These are phyloP conservation scores for Conchocele bisecta DNA, from an alignment of 2,888 invertebrate genomes.

Conservation along the genomic window DNA sequence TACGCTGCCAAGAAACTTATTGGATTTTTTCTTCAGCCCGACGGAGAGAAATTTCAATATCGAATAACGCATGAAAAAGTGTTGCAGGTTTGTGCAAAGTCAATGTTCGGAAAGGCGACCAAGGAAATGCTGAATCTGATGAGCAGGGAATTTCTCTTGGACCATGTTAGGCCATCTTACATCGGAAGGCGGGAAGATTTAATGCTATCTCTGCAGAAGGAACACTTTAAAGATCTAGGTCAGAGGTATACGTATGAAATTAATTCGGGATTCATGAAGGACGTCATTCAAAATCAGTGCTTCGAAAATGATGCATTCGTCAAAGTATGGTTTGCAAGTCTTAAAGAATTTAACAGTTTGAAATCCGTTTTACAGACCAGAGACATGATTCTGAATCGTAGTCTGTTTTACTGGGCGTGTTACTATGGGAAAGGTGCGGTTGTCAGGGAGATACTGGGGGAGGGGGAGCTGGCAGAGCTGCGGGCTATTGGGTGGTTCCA, in stretches of 20 bases:
- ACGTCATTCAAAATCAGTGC: slow-evolving; percentile 40
- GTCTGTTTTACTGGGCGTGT: slow-evolving; percentile 54
- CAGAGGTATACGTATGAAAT: slow-evolving; percentile 49
- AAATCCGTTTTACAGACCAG: slow-evolving; percentile 44
- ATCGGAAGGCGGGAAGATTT: slow-evolving; percentile 6
- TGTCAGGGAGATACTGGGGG: slow-evolving; percentile 31
- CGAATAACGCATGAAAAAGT: slow-evolving; percentile 49
- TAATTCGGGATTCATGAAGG: slow-evolving; percentile 42
- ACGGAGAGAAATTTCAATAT: slow-evolving; percentile 36
- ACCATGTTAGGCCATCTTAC: slow-evolving; percentile 40
- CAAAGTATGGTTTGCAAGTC: slow-evolving; percentile 39
- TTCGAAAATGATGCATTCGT: slow-evolving; percentile 47
- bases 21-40: slow-evolving; percentile 53
- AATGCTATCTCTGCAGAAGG: not conserved
- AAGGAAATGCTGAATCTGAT: slow-evolving; percentile 39
- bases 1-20: slow-evolving; percentile 50
- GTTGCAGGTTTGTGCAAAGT: slow-evolving; percentile 39
- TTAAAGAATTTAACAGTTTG: slow-evolving; percentile 47
- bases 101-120: slow-evolving; percentile 34
- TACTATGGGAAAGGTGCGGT: slow-evolving; percentile 51
- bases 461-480: slow-evolving; percentile 37
- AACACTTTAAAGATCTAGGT: slow-evolving; percentile 20
- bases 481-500: slow-evolving; percentile 44
- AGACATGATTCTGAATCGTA: slow-evolving; percentile 40
- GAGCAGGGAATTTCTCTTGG: slow-evolving; percentile 41